A percentile compares a stretch with the other conserved stretches of the same genome.
phyloP scores from a whole-genome alignment of 2,888 invertebrate species.

The Petrolisthes manimaculis region DNA sequence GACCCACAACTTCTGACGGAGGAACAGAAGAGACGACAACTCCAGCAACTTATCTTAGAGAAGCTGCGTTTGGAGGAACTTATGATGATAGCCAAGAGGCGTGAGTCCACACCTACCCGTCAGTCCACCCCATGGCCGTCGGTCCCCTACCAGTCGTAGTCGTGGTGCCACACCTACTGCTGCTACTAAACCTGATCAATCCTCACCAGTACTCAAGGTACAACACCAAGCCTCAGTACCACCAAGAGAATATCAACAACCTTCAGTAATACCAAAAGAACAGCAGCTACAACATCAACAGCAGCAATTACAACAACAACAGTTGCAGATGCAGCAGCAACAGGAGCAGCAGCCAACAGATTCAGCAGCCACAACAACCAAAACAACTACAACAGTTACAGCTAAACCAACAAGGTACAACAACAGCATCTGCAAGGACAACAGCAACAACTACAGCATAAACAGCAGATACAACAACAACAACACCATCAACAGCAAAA shows the following conservation, averaged over 20 bases:
- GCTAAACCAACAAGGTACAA: background rate
- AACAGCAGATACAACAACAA: no score
- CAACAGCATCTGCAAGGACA: no score
- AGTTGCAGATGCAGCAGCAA: background rate
- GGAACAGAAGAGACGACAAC: conserved; percentile 59
- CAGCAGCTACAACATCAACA: background rate
- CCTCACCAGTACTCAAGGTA: no score
- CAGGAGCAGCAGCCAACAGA: conserved; percentile 3
- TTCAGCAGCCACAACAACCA: background rate
- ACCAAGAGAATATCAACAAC: no score
- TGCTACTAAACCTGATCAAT: no score
- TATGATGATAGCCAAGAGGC: conserved; percentile 65
- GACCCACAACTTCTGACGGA: conserved; percentile 48
- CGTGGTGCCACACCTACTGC: background rate
- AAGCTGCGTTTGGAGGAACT: conserved; percentile 61
- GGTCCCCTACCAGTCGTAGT: background rate
- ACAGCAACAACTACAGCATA: no score
- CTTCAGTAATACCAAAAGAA: no score
- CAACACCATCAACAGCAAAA: background rate
- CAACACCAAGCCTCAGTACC: background rate
- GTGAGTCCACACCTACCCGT: conserved; percentile 28
- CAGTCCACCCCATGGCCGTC: no score
- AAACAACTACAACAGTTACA: background rate
- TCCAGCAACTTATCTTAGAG: conserved; percentile 63
- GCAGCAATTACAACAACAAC: background rate